These are phyloP conservation scores for Rhodinocichla rosea DNA, from an alignment of 2,113 vertebrate species.

Conservation along the genomic window DNA sequence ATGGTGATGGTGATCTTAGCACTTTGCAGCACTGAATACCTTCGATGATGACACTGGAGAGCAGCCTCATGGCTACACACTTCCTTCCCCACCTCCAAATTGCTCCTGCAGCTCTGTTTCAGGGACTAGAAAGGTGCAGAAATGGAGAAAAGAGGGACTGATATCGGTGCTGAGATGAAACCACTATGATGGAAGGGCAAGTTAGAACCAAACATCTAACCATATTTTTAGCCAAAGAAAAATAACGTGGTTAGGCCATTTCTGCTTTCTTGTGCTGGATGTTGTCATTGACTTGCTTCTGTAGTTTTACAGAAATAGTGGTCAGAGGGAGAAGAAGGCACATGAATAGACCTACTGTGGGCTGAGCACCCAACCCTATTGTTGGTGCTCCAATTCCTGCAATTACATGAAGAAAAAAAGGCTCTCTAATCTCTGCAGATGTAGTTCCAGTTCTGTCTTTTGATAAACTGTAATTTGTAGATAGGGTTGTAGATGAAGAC, in stretches of 20 bases:
- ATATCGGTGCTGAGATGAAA: background rate
- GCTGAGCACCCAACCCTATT: background rate
- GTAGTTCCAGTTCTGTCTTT: background rate
- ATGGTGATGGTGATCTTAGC: background rate
- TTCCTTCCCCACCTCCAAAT: background rate
- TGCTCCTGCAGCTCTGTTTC: background rate
- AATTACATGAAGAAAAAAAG: background rate
- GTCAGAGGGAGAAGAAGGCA: background rate
- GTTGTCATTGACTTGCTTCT: background rate
- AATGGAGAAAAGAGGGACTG: background rate
- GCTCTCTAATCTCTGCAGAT: background rate
- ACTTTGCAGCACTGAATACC: background rate
- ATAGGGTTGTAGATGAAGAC: background rate
- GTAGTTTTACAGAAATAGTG: background rate
- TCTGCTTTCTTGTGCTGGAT: background rate
- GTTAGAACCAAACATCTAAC: background rate
- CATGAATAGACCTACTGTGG: background rate
- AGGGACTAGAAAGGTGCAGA: background rate
- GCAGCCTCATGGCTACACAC: background rate
- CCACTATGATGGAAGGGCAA: background rate
- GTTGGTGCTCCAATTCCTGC: background rate
- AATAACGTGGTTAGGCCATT: background rate
- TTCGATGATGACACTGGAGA: background rate
- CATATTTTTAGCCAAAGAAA: background rate
- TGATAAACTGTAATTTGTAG: background rate